Percentiles rank a stretch among this genome's conserved stretches.
phyloP scores from a whole-genome alignment of 2,113 vertebrate species.

The Sinocyclocheilus rhinocerous region DNA sequence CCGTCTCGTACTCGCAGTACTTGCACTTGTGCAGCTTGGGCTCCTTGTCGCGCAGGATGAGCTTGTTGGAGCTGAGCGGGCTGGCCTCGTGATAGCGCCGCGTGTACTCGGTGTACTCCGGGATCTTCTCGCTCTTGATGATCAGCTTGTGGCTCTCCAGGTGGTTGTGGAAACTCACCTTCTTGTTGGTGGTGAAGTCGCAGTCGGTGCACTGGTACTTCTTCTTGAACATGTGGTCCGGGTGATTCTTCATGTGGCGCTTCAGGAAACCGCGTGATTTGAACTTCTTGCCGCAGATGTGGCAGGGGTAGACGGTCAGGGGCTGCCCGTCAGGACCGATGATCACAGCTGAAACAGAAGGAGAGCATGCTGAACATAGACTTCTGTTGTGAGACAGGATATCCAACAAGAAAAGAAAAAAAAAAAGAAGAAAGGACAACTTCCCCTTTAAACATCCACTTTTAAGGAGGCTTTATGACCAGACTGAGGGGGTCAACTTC shows the following conservation, averaged over 20 bases:
- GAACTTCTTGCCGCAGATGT: conserved; percentile 99
- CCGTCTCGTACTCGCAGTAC: conserved; percentile 97
- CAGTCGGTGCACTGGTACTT: conserved; percentile 99
- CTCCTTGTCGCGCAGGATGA: conserved; percentile 95
- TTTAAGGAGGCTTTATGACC: neutral
- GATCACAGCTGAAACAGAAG: conserved; percentile 88
- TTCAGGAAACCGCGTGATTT: conserved; percentile 97
- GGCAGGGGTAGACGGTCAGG: conserved; percentile 97
- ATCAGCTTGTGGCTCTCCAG: conserved; percentile 98
- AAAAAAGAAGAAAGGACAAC: neutral
- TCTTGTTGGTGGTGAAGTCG: conserved; percentile 99
- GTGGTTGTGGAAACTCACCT: conserved; percentile 98
- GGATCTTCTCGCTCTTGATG: conserved; percentile 85
- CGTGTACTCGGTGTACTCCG: conserved; percentile 91
- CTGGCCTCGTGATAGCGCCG: conserved; percentile 94
- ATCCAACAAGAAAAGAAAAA: neutral
- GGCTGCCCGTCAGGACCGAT: conserved; percentile 98
- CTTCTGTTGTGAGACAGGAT: neutral
- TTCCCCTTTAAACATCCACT: neutral
- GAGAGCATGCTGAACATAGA: neutral
- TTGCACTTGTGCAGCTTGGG: conserved; percentile 96
- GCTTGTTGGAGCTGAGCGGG: conserved; percentile 93
- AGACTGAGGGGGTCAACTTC: neutral
- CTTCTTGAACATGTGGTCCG: conserved; percentile 96
- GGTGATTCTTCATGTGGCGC: conserved; percentile 99